Evolutionary conservation across 2,113 vertebrate species (phyloP).

Genomic region (Pelecanus crispus): DNA sequence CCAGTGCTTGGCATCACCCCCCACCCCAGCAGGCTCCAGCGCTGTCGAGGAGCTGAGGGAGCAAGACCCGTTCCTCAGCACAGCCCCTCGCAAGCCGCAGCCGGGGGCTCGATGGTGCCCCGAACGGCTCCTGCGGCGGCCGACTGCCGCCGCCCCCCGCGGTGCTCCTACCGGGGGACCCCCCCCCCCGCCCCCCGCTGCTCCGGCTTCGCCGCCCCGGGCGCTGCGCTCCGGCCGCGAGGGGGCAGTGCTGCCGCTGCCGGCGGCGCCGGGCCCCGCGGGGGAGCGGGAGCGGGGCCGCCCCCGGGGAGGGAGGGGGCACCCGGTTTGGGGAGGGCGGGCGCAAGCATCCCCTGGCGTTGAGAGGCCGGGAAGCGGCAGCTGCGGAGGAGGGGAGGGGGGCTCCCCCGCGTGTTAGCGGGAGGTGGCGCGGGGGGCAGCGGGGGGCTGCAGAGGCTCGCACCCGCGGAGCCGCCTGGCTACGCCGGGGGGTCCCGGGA

Average conservation of each 20-base stretch:
- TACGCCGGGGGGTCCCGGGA: accelerated
- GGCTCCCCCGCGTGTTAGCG: too few relatives aligned
- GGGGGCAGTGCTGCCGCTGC: background rate
- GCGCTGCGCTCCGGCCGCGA: background rate
- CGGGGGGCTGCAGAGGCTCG: too few relatives aligned
- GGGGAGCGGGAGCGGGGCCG: background rate
- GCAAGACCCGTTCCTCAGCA: background rate
- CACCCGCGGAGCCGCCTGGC: background rate
- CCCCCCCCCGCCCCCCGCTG: accelerated
- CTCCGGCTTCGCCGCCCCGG: background rate
- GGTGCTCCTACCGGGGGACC: too few relatives aligned
- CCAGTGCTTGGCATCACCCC: background rate
- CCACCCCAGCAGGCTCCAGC: background rate
- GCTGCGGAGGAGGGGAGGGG: background rate
- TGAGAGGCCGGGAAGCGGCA: background rate
- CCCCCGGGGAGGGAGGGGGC: too few relatives aligned
- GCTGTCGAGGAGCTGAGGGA: background rate
- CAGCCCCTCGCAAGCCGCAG: background rate
- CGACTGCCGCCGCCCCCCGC: background rate
- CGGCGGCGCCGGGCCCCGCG: background rate
- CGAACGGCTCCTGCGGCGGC: accelerated
- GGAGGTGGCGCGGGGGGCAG: background rate
- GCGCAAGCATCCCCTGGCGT: background rate
- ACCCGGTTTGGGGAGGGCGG: background rate
- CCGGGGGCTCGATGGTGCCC: background rate